phyloP scores from a whole-genome alignment of 23 tunicate species.

The Styela clava region DNA sequence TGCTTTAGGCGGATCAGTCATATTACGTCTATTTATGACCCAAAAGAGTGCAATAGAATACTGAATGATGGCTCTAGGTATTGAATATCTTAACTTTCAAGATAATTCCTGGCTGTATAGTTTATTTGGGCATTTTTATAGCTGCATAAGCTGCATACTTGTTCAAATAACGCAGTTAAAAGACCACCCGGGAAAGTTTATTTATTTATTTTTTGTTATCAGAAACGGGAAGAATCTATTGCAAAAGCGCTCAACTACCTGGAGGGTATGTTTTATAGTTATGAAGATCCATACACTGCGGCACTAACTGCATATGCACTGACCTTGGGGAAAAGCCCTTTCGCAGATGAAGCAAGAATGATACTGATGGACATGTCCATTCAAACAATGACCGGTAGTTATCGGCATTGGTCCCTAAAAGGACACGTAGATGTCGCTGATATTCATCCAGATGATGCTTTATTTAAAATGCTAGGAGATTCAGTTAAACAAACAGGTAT shows the following conservation, averaged over 20 bases:
- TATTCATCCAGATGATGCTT: neutral
- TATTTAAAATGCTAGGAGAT: neutral
- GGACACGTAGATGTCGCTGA: neutral
- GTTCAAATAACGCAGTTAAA: too few relatives aligned
- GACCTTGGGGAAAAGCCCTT: constrained; percentile 54
- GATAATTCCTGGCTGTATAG: too few relatives aligned
- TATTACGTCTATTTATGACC: neutral
- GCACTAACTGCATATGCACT: constrained; percentile 80
- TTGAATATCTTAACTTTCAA: too few relatives aligned
- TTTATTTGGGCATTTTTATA: too few relatives aligned
- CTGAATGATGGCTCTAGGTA: neutral
- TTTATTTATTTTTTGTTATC: too few relatives aligned
- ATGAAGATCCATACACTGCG: constrained; percentile 72
- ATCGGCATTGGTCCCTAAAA: constrained; percentile 24
- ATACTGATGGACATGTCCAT: constrained; percentile 28
- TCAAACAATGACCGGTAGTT: neutral
- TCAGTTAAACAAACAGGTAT: constrained; percentile 11
- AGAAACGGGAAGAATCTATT: constrained; percentile 45
- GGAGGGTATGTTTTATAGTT: constrained; percentile 30
- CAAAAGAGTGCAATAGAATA: neutral
- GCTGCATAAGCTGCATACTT: too few relatives aligned
- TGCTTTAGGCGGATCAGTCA: neutral
- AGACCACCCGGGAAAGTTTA: neutral
- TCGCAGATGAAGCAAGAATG: constrained; percentile 40
- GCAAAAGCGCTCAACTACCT: constrained; percentile 58